Percentiles rank a stretch among this genome's conserved stretches.
phyloP scores from a whole-genome alignment of 2,888 invertebrate species.

The Vandiemenella viatica region DNA sequence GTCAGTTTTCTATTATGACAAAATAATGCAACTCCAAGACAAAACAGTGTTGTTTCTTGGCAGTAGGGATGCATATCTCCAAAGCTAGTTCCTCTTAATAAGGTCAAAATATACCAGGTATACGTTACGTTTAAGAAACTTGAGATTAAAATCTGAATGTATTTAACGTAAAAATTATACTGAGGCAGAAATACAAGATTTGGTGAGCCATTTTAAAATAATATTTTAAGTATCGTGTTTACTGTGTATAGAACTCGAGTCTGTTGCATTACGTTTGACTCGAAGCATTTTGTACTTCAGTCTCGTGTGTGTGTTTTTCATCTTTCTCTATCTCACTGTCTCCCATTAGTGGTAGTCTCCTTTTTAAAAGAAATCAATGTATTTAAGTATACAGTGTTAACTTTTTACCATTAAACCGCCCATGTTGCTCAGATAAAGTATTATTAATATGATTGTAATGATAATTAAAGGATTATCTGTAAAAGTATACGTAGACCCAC shows the following conservation, averaged over 20 bases:
- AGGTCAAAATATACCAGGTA: not conserved
- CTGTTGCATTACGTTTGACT: not conserved
- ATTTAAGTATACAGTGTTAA: not conserved
- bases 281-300: no score
- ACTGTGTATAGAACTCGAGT: not conserved
- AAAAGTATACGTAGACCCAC: not conserved
- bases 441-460: not conserved
- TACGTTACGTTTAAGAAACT: not conserved
- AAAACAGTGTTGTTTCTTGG: not conserved
- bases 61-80: not conserved
- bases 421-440: slow-evolving; percentile 8
- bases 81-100: not conserved
- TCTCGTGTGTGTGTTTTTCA: not conserved
- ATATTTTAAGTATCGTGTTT: not conserved
- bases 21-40: not conserved
- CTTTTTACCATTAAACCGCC: slow-evolving; percentile 4
- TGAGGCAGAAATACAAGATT: no score
- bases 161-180: not conserved
- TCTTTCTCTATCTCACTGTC: not conserved
- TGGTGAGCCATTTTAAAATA: not conserved
- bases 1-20: not conserved
- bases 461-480: not conserved
- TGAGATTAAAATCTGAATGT: not conserved
- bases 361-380: not conserved
- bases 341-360: not conserved